Percentiles rank a stretch among this genome's conserved stretches.
These are phyloP conservation scores for Eriocheir sinensis DNA, from an alignment of 1,140 invertebrate genomes.

Conservation along the genomic window DNA sequence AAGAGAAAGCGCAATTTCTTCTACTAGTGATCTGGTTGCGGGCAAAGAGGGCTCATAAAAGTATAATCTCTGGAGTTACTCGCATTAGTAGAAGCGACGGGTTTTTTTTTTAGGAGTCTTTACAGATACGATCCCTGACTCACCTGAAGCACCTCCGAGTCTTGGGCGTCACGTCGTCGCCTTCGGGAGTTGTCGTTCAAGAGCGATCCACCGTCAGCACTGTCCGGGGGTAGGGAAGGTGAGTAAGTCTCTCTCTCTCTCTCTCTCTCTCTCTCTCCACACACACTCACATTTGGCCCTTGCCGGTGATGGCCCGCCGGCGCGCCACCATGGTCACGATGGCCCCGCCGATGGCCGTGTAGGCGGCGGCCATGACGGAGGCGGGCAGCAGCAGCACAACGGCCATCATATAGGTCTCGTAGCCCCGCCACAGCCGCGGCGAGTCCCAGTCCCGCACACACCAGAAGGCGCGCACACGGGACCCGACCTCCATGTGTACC, in stretches of 20 bases:
- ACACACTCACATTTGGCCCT: slow-evolving; percentile 62
- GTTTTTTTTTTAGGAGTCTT: too few species aligned
- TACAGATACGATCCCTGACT: too few species aligned
- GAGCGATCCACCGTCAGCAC: neutral
- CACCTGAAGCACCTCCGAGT: neutral
- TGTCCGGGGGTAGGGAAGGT: neutral
- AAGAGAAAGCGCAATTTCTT: too few species aligned
- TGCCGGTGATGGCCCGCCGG: slow-evolving; percentile 59
- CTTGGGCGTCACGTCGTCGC: neutral
- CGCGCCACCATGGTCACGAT: slow-evolving; percentile 51
- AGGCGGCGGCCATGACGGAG: slow-evolving; percentile 86
- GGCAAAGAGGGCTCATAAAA: too few species aligned
- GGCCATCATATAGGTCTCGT: slow-evolving; percentile 87
- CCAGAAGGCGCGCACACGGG: slow-evolving; percentile 84
- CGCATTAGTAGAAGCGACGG: too few species aligned
- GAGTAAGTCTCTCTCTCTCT: slow-evolving; percentile 43
- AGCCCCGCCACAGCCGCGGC: slow-evolving; percentile 83
- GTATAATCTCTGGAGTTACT: too few species aligned
- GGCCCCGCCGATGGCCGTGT: slow-evolving; percentile 84
- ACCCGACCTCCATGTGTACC: slow-evolving; percentile 85
- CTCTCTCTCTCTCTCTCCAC: neutral
- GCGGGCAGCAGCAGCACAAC: slow-evolving; percentile 86
- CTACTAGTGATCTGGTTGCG: too few species aligned
- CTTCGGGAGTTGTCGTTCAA: neutral
- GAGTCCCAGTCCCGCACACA: slow-evolving; percentile 85